Base-by-base conservation (phyloP, 1,140 invertebrate genomes). In the Pogonognathellus flavescens region DNA sequence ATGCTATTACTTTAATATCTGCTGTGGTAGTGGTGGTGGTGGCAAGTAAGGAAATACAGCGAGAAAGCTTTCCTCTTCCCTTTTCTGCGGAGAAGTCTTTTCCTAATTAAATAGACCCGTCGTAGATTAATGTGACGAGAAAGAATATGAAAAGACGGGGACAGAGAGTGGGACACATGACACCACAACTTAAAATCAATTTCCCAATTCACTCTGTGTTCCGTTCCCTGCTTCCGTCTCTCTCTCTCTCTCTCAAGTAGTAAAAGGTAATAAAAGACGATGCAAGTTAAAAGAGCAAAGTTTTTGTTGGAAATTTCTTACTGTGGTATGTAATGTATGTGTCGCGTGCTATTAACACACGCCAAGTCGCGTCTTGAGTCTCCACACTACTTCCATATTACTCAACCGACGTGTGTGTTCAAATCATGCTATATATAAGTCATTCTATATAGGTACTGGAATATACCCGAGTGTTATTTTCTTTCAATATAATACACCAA, bases 231-330 rank as follows among this genome's bases (percentile, higher is more conserved):
- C 59, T 60, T 60, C 59, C 22, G 3, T 76, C 31, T 14, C 57
- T 18, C 25, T 22, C 66, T 72, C 41, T 22, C 13, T 41, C 41
- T n/a, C n/a, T 16, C 70, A 16, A 76, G 11, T 9, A 76, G 70
- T 49, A 76, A 76, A 76, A 76, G 49, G 70, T 76, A 76, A 76
- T 76, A 76, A 76, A 76, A 76, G 70, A 76, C 25, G 25, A 50
- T 18, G 25, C 31, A 49, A 76, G 70, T 50, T 66, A 66, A 76
- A 41, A 76, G 70, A 76, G 70, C 41, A 76, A 76, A 76, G 70
- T 76, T 41, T 50, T 76, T 76, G 25, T n/a, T 76, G 70, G 70
- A 76, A n/a, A 41, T 76, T 76, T n/a, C 41, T 49, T 31, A 50
- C n/a, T 49, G n/a, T 16, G 31, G 2, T 41, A 41, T 41, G 31